Conservation (phyloP, 2,113 vertebrate species). For the human region DNA sequence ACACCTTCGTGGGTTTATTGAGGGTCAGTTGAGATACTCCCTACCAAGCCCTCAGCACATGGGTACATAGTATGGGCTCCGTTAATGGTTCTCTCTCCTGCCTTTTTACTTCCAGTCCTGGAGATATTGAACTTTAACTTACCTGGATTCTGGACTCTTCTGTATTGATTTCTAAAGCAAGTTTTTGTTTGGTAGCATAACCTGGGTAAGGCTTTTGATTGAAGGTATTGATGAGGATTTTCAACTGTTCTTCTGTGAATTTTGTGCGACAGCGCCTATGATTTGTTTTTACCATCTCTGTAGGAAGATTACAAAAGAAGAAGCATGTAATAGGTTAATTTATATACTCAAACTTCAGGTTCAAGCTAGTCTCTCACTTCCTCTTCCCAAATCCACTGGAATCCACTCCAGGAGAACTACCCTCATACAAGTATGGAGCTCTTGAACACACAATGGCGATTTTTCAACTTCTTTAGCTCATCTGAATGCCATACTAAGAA, state of each 20-base stretch:
- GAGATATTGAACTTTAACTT: not conserved
- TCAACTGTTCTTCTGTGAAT: not conserved
- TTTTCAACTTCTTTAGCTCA: not conserved
- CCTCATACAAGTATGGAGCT: not conserved
- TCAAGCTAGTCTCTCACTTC: not conserved
- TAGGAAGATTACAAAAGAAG: not conserved
- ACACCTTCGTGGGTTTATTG: not conserved
- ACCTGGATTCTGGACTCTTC: conserved; percentile 48
- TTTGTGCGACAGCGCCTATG: not conserved
- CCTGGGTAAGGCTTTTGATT: not conserved
- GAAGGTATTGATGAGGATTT: not conserved
- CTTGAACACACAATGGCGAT: not conserved
- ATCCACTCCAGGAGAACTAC: not conserved
- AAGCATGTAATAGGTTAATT: not conserved
- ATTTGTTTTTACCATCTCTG: not conserved
- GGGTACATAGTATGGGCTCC: rapidly evolving
- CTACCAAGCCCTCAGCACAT: not conserved
- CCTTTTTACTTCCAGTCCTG: not conserved
- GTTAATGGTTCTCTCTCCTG: not conserved
- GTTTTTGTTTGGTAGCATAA: not conserved
- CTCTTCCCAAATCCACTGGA: not conserved
- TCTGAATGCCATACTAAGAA: not conserved
- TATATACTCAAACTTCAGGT: not conserved
- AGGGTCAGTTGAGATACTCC: not conserved
- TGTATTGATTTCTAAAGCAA: not conserved